Percentiles rank a stretch among this genome's conserved stretches.
phyloP scores from a whole-genome alignment of 1,140 invertebrate species.

The Nephila pilipes region DNA sequence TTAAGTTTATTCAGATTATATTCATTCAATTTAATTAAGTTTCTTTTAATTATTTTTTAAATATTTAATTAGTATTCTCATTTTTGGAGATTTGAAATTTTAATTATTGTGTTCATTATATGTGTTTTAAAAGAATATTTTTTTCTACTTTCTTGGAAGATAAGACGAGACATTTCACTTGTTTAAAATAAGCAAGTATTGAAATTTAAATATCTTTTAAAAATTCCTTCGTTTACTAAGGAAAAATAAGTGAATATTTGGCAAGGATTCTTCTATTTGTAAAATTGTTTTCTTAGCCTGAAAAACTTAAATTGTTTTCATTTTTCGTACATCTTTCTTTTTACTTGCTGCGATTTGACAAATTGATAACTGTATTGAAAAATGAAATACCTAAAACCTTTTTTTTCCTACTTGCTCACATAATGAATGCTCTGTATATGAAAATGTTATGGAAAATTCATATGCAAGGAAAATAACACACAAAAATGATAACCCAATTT shows the following conservation, averaged over 20 bases:
- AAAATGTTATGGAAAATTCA: neutral
- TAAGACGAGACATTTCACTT: neutral
- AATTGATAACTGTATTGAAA: neutral
- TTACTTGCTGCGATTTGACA: neutral
- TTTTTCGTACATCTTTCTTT: neutral
- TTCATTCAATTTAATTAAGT: no score
- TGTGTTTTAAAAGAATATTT: neutral
- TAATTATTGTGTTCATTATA: neutral
- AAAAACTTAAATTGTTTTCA: neutral
- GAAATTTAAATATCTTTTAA: no score
- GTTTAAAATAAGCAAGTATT: neutral
- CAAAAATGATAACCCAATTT: constrained; percentile 7
- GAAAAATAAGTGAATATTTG: no score
- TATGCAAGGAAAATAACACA: neutral
- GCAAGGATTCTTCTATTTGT: no score
- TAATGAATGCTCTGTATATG: neutral
- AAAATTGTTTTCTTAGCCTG: no score
- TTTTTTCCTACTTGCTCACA: neutral
- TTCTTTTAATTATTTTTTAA: no score
- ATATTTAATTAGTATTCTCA: no score
- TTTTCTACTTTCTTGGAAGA: neutral
- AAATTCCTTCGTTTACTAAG: no score
- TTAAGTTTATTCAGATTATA: no score
- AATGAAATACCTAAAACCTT: neutral
- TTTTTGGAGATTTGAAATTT: no score